Percentiles rank a stretch among this genome's conserved stretches.
phyloP scores from a whole-genome alignment of 2,888 invertebrate genomes.

The Scotopteryx bipunctaria region DNA sequence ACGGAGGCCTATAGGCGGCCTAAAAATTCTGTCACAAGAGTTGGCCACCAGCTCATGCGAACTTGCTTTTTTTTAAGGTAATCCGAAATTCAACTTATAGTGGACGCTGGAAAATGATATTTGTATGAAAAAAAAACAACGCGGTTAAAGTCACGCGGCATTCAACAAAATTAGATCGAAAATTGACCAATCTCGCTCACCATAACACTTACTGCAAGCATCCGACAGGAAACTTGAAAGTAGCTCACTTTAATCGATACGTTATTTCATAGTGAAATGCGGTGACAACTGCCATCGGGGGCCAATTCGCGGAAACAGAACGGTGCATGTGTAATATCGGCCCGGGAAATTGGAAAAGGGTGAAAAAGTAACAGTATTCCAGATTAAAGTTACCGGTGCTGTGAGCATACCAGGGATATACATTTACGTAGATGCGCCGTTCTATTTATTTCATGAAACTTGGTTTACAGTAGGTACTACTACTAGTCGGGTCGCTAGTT shows the following conservation, averaged over 20 bases:
- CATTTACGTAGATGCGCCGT: conserved; percentile 8
- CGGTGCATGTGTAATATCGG: conserved; percentile 39
- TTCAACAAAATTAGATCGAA: too few relatives aligned
- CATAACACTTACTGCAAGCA: neutral
- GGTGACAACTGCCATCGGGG: conserved; percentile 33
- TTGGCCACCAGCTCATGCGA: too few relatives aligned
- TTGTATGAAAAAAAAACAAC: too few relatives aligned
- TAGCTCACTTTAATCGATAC: conserved; percentile 23
- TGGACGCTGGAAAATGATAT: too few relatives aligned
- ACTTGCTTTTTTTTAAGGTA: too few relatives aligned
- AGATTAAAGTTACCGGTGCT: conserved; percentile 52
- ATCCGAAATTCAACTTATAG: too few relatives aligned
- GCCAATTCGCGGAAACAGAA: conserved; percentile 37
- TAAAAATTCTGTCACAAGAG: too few relatives aligned
- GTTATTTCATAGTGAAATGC: conserved; percentile 22
- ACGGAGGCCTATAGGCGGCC: too few relatives aligned
- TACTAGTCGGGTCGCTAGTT: too few relatives aligned
- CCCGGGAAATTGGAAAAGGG: conserved; percentile 42
- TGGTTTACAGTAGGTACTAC: too few relatives aligned
- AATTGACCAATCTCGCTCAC: neutral
- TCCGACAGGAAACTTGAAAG: conserved; percentile 6
- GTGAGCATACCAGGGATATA: conserved; percentile 19
- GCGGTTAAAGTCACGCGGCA: too few relatives aligned
- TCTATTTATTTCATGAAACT: neutral
- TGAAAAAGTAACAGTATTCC: conserved; percentile 48